A percentile compares a stretch with the other conserved stretches of the same genome.
These are phyloP conservation scores for Orchesellides sinensis DNA, from an alignment of 2,888 invertebrate genomes.

Conservation along the genomic window DNA sequence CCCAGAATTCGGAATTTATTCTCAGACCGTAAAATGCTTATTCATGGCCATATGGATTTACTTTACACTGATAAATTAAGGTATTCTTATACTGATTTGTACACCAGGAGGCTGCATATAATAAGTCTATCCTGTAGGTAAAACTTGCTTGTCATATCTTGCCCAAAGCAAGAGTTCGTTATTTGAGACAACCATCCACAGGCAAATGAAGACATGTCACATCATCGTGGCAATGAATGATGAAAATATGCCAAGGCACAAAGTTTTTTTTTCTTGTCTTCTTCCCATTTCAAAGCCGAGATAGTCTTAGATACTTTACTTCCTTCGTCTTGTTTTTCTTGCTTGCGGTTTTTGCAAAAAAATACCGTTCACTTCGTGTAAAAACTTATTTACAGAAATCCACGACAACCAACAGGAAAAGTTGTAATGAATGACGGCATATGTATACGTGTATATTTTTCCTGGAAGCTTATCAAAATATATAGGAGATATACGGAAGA, in stretches of 20 bases:
- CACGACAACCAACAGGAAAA: conserved; percentile 32
- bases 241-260: conserved; percentile 66
- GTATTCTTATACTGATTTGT: no score
- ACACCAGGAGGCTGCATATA: no score
- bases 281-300: conserved; percentile 36
- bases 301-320: conserved; percentile 19
- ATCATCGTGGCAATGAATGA: conserved; percentile 50
- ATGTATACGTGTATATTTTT: conserved; percentile 14
- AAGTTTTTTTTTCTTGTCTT: no score
- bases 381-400: conserved; percentile 47
- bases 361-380: no score
- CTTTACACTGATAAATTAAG: no score
- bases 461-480: background rate
- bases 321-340: conserved; percentile 10
- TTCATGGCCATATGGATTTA: no score
- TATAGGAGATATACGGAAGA: background rate
- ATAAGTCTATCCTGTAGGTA: no score
- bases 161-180: conserved; percentile 26
- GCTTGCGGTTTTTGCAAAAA: conserved; percentile 20
- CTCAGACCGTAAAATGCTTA: no score
- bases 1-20: no score
- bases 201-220: conserved; percentile 53
- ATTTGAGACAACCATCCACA: background rate
- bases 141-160: no score
- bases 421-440: conserved; percentile 40